Percentiles rank a stretch among this genome's conserved stretches.
These are phyloP conservation scores for Dryobates pubescens DNA, from an alignment of 2,797 vertebrate genomes.

Conservation along the genomic window DNA sequence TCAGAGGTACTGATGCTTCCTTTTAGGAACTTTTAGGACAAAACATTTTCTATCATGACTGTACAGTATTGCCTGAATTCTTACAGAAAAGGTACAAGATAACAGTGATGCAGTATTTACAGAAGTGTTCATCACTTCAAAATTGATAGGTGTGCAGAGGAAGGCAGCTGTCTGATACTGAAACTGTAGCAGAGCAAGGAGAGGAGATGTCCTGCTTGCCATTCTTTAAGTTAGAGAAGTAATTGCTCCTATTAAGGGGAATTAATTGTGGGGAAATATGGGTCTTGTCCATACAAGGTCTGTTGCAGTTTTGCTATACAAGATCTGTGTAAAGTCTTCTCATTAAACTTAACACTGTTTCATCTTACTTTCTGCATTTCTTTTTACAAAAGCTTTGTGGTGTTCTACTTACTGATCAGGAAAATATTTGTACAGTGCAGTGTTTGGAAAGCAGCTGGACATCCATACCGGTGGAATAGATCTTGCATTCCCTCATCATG, in stretches of 20 bases:
- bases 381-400: not conserved
- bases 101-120: not conserved
- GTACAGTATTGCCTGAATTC: not conserved
- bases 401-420: slow-evolving; percentile 5
- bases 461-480: slow-evolving; percentile 95
- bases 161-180: not conserved
- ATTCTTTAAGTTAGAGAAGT: not conserved
- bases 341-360: not conserved
- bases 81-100: not conserved
- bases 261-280: accelerated
- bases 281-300: not conserved
- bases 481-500: slow-evolving; percentile 96
- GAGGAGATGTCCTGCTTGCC: not conserved
- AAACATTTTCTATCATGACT: not conserved
- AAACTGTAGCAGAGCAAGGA: not conserved
- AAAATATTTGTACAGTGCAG: slow-evolving; percentile 78
- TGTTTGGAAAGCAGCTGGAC: slow-evolving; percentile 92
- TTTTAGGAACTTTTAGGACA: not conserved
- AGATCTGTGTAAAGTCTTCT: not conserved
- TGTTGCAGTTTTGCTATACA: not conserved
- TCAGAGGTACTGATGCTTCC: not conserved
- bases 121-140: not conserved
- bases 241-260: not conserved
- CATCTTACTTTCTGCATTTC: not conserved
- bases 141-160: not conserved